Base-by-base conservation (phyloP, 1,140 invertebrate genomes). In the Apis florea region DNA sequence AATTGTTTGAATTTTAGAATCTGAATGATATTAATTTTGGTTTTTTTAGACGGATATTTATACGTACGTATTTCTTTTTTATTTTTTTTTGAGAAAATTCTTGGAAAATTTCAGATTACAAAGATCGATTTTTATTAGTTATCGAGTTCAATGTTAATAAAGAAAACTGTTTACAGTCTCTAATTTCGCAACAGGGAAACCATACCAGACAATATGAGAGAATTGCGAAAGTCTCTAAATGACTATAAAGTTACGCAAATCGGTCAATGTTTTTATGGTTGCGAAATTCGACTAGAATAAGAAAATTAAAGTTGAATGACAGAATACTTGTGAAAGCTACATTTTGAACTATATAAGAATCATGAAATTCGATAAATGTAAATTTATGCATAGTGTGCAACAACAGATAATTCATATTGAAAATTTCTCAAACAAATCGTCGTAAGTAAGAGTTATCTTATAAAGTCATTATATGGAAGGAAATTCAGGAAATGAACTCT, bases 111-210 rank as follows among this genome's bases (percentile, higher is more conserved):
- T 21, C 2, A 6, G 1, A 26, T 26, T 13, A 58, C 1, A 58
- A n/a, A 15, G 8, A 9, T 61, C n/a, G 6, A 5, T n/a, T 53
- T 53, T 53, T 53, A 53, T 53, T 53, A 53, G 15, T 53, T 2
- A 21, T 9, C 12, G 12, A 15, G 0, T 17, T 17, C 12, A 6
- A 51, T 9, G 66, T 68, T 51, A 13, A n/a, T 15, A 68, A 68
- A 68, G 15, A 49, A 21, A 2, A 47, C 11, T 8, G 8, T 21
- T n/a, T 15, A 47, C 17, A 47, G 40, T 47, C 6, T 13, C 9
- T 49, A 68, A 51, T 68, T 68, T 47, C 66, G 66, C 66, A 68
- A 68, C n/a, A 51, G 47, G 19, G 66, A 68, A 68, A 49, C 47
- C 66, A 24, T 13, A 47, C 13, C 40, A 2, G 12, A 9, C 13